These are phyloP conservation scores for Diplosoma virens DNA, from an alignment of 23 tunicate genomes.

Conservation along the genomic window DNA sequence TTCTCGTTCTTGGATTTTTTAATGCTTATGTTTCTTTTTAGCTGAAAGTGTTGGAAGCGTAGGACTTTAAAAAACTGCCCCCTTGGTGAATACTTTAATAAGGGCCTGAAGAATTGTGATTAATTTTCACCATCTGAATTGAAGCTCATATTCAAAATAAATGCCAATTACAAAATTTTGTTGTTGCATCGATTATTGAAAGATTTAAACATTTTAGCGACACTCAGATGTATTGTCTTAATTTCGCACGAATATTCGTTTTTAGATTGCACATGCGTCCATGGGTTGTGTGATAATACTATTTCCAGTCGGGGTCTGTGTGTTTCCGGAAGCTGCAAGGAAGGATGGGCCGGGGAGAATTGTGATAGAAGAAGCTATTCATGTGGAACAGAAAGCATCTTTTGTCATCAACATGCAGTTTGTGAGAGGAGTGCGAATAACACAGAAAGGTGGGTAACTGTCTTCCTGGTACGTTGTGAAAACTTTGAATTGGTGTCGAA, in stretches of 20 bases:
- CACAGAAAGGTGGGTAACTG: not conserved
- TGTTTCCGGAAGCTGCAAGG: constrained; percentile 43
- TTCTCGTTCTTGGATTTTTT: too few species aligned
- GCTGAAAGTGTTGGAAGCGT: too few species aligned
- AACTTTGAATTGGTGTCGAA: too few species aligned
- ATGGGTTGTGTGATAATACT: constrained; percentile 54
- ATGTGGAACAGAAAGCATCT: constrained; percentile 31
- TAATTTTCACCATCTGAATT: too few species aligned
- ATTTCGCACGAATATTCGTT: too few species aligned
- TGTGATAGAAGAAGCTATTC: constrained; percentile 41
- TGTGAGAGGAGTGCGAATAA: constrained; percentile 10
- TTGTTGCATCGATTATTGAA: not conserved
- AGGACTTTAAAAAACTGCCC: too few species aligned
- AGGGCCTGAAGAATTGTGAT: too few species aligned
- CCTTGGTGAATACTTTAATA: too few species aligned
- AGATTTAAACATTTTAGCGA: not conserved
- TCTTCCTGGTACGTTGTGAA: too few species aligned
- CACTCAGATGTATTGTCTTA: not conserved
- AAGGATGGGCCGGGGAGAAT: constrained; percentile 76
- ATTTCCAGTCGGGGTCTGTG: constrained; percentile 56
- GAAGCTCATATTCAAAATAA: too few species aligned
- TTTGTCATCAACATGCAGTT: constrained; percentile 70
- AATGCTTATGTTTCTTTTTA: too few species aligned
- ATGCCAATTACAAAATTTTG: too few species aligned
- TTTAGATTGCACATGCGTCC: constrained; percentile 71